Evolutionary conservation across 2,888 invertebrate genomes (phyloP).

Genomic region (Pogonocherus hispidulus): DNA sequence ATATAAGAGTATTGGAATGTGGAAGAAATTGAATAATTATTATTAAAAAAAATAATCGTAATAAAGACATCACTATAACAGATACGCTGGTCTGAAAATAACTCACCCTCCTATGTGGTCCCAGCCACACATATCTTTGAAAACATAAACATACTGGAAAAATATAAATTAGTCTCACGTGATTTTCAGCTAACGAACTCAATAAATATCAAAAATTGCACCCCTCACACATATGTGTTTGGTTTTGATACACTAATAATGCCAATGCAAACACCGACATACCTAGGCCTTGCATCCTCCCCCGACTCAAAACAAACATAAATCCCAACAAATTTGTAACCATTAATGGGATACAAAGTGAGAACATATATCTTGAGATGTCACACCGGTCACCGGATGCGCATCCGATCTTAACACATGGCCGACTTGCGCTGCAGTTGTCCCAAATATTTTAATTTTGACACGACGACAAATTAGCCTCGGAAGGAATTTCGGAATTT

Average conservation of each 20-base stretch:
- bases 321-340: slow-evolving; percentile 62
- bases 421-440: slow-evolving; percentile 56
- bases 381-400: slow-evolving; percentile 59
- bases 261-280: slow-evolving; percentile 29
- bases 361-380: slow-evolving; percentile 63
- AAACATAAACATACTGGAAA: slow-evolving; percentile 8
- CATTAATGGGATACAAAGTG: slow-evolving; percentile 67
- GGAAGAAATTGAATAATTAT: no score
- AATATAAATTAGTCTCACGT: slow-evolving; percentile 26
- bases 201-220: slow-evolving; percentile 41
- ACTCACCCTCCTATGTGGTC: not conserved
- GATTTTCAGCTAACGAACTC: slow-evolving; percentile 29
- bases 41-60: no score
- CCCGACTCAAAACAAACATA: slow-evolving; percentile 59
- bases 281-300: slow-evolving; percentile 44
- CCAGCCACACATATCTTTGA: not conserved
- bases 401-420: slow-evolving; percentile 61
- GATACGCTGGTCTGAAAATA: not conserved
- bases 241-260: slow-evolving; percentile 43
- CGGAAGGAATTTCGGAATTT: slow-evolving; percentile 34
- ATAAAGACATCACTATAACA: no score
- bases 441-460: slow-evolving; percentile 63
- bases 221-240: slow-evolving; percentile 49
- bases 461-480: slow-evolving; percentile 56
- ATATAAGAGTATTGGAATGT: no score